Evolutionary conservation across 2,797 vertebrate genomes (phyloP), one percentile per base, ranked within the genome.

Genomic region (Acomys russatus): DNA sequence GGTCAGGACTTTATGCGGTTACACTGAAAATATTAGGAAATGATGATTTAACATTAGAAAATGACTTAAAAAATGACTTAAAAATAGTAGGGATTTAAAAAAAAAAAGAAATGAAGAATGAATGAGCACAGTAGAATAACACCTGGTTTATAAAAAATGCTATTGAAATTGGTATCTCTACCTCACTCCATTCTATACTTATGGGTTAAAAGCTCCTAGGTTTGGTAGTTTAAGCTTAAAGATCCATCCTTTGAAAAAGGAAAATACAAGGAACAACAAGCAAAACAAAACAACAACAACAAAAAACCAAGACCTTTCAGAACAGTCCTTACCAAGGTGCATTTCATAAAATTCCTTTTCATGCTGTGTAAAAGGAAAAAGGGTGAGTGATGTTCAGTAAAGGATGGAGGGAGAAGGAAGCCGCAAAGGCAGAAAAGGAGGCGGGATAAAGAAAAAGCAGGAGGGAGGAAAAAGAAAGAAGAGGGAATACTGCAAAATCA

Each of bases 61-160:
- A 56, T 28, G 3, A 35, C 22, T 38, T 88, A 59, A 51, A 87
- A 94, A 83, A 56, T 28, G 3, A 35, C 22, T 38, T 88, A 59
- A 51, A 91, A 95, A 64, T 54, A 80, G 38, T 90, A 71, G 56
- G 14, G 3, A 84, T 30, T 18, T 84, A 44, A 18, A n/a, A 9
- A 63, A 9, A 63, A 30, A 44, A 64, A 49, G 6, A 73, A 90
- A 79, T 71, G 64, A 0, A 82, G 9, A 30, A 91, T 77, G 54
- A 84, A 80, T 88, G 7, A 92, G 86, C 76, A 91, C 35, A 92
- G 51, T 12, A 80, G 4, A 95, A 89, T 0, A 78, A 90, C 89
- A 90, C 68, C 38, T 80, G 56, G 91, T 33, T 61, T 9, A 38
- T 3, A n/a, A 61, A 93, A 94, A 87, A 63, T 94, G 20, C 35